phyloP scores from a whole-genome alignment of 2,797 vertebrate genomes.

The Euphonia xanthogaster region DNA sequence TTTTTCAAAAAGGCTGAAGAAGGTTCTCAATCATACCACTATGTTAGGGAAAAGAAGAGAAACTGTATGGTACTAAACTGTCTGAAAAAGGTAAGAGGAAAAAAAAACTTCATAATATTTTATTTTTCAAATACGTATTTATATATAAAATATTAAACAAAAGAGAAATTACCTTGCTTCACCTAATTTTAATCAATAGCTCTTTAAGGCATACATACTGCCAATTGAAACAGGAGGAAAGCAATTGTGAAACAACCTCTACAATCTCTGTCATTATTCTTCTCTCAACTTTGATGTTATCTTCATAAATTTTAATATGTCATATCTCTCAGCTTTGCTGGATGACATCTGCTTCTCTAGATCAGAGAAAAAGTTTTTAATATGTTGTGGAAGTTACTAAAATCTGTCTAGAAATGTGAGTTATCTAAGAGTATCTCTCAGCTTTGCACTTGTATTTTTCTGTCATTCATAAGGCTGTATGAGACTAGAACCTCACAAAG shows the following conservation, averaged over 20 bases:
- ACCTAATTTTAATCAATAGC: not conserved
- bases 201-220: not conserved
- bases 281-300: not conserved
- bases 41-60: not conserved
- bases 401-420: not conserved
- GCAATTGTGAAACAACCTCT: not conserved
- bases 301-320: not conserved
- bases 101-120: not conserved
- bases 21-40: not conserved
- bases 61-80: not conserved
- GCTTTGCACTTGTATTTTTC: not conserved
- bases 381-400: not conserved
- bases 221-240: not conserved
- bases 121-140: not conserved
- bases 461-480: not conserved
- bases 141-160: not conserved
- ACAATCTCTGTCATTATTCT: not conserved
- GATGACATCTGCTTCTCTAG: not conserved
- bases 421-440: not conserved
- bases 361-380: not conserved
- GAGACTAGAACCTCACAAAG: not conserved
- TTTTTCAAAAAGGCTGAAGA: not conserved
- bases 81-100: not conserved
- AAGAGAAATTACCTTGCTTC: not conserved
- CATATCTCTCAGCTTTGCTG: not conserved